These are phyloP conservation scores for Nerophis lumbriciformis DNA, from an alignment of 2,113 vertebrate species.

Conservation along the genomic window DNA sequence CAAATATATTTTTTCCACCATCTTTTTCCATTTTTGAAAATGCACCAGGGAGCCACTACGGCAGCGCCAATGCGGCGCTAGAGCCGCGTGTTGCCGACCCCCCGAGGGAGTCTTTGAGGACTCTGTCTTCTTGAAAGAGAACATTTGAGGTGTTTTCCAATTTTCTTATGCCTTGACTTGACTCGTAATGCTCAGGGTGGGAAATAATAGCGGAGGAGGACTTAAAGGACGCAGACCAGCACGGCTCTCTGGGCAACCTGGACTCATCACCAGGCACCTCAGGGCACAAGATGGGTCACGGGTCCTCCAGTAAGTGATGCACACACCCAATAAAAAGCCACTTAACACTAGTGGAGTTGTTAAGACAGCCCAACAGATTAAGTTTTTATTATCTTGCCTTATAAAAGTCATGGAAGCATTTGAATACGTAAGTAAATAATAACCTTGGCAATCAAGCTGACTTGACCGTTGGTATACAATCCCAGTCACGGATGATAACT, in stretches of 20 bases:
- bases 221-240: constrained; percentile 82
- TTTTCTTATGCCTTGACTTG: constrained; percentile 61
- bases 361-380: not conserved
- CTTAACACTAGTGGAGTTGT: not conserved
- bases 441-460: not conserved
- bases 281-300: constrained; percentile 74
- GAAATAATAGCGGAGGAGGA: constrained; percentile 89
- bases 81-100: too few relatives aligned
- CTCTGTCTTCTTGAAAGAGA: not conserved
- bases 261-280: constrained; percentile 80
- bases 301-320: constrained; percentile 73
- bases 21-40: too few relatives aligned
- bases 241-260: constrained; percentile 75
- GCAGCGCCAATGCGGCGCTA: too few relatives aligned
- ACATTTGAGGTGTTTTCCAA: not conserved
- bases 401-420: not conserved
- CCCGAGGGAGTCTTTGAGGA: too few relatives aligned
- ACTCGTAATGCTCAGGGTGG: constrained; percentile 79
- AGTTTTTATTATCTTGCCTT: too few relatives aligned
- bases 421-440: not conserved
- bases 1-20: too few relatives aligned
- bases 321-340: not conserved
- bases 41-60: too few relatives aligned
- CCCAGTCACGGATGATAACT: not conserved
- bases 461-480: not conserved